Evolutionary conservation across 2,113 vertebrate species (phyloP).

Genomic region (Poeciliopsis occidentalis): DNA sequence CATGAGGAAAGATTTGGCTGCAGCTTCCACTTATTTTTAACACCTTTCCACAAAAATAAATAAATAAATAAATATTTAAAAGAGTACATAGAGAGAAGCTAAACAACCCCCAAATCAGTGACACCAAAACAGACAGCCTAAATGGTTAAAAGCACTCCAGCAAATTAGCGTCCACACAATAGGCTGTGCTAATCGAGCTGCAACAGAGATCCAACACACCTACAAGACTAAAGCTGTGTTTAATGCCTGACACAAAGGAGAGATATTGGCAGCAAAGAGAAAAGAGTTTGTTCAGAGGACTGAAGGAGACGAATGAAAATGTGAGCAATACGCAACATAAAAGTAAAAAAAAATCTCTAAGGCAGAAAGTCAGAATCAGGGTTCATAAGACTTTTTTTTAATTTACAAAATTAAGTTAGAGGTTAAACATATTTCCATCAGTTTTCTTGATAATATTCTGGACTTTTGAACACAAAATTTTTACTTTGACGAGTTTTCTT

Average conservation of each 20-base stretch:
- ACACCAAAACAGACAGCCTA: conserved; percentile 2
- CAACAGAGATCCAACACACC: conserved; percentile 26
- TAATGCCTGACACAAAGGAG: conserved; percentile 45
- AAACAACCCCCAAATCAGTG: conserved; percentile 13
- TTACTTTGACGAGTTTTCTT: background rate
- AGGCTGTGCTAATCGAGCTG: conserved; percentile 32
- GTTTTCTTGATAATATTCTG: background rate
- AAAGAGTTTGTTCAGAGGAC: conserved; percentile 37
- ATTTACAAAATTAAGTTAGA: background rate
- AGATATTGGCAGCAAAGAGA: conserved; percentile 48
- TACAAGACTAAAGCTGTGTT: conserved; percentile 44
- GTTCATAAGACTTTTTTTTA: background rate
- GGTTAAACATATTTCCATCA: background rate
- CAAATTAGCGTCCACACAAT: conserved; percentile 30
- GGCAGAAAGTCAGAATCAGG: background rate
- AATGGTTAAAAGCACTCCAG: conserved; percentile 8
- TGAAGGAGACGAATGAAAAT: conserved; percentile 21
- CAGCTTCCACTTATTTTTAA: background rate
- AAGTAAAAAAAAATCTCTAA: background rate
- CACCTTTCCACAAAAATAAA: background rate
- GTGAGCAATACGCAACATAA: background rate
- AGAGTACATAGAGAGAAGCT: background rate
- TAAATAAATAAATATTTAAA: background rate
- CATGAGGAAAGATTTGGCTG: background rate
- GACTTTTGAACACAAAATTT: background rate